Evolutionary conservation across 1,140 invertebrate genomes (phyloP).

Genomic region (Lethrus apterus): DNA sequence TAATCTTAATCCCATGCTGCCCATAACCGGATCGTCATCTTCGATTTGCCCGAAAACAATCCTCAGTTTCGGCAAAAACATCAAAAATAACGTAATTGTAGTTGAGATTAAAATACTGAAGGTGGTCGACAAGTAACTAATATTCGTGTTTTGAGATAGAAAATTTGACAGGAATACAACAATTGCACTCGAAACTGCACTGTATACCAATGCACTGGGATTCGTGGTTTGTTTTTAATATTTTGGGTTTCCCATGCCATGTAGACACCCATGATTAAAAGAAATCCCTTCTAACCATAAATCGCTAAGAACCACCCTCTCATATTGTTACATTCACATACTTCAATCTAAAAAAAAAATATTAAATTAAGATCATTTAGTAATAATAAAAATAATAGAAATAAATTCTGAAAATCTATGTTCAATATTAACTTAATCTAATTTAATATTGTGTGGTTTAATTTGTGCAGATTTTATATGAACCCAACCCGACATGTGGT

Average conservation of each 20-base stretch:
- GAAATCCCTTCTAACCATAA: constrained; percentile 82
- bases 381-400: too few relatives aligned
- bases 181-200: constrained; percentile 79
- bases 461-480: too few relatives aligned
- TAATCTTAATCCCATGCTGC: constrained; percentile 79
- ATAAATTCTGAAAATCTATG: too few relatives aligned
- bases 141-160: constrained; percentile 72
- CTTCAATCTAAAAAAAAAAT: constrained; percentile 58
- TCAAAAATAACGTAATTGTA: constrained; percentile 74
- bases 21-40: constrained; percentile 70
- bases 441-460: too few relatives aligned
- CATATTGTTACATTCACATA: constrained; percentile 78
- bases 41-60: constrained; percentile 50
- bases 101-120: constrained; percentile 77
- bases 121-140: constrained; percentile 78
- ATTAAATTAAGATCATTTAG: too few relatives aligned
- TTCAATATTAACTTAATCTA: too few relatives aligned
- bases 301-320: constrained; percentile 79
- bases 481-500: too few relatives aligned
- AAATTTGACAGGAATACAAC: constrained; percentile 81
- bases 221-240: constrained; percentile 96
- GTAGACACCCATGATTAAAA: constrained; percentile 85
- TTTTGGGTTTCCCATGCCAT: constrained; percentile 98
- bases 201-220: constrained; percentile 94
- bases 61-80: constrained; percentile 79